Conservation (phyloP, 2,797 vertebrate genomes). For the Anisognathus igniventris region DNA sequence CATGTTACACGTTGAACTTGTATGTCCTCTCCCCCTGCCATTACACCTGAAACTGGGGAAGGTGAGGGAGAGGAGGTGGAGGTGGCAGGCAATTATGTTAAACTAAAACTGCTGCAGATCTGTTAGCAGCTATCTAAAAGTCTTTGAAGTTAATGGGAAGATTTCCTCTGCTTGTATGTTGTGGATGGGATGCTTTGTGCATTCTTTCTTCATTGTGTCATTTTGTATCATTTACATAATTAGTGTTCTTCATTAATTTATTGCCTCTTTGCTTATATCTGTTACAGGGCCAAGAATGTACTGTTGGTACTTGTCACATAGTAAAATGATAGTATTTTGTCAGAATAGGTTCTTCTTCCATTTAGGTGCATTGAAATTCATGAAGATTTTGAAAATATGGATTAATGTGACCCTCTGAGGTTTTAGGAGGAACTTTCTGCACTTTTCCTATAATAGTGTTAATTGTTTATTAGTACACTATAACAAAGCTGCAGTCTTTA, state of each 20-base stretch:
- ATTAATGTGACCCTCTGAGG: background rate
- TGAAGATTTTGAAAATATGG: background rate
- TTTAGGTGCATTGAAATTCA: background rate
- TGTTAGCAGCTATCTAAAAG: background rate
- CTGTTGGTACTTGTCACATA: background rate
- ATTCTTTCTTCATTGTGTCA: background rate
- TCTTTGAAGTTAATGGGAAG: background rate
- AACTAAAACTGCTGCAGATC: background rate
- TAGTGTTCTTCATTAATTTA: background rate
- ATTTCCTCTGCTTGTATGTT: background rate
- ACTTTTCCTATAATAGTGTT: background rate
- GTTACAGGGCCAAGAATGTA: background rate
- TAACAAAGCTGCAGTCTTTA: background rate
- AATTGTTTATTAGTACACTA: slow-evolving; percentile 24
- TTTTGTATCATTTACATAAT: background rate
- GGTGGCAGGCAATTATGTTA: background rate
- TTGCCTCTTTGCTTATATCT: background rate
- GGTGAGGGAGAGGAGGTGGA: rapidly evolving
- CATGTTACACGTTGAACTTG: background rate
- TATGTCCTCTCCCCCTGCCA: background rate
- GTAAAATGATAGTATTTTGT: background rate
- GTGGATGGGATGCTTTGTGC: background rate
- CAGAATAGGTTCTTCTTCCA: background rate
- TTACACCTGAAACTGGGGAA: background rate
- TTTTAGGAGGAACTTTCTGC: background rate